A percentile compares a stretch with the other conserved stretches of the same genome.
These are phyloP conservation scores for Leptestheria dahalacensis DNA, from an alignment of 1,140 invertebrate species.

Conservation along the genomic window DNA sequence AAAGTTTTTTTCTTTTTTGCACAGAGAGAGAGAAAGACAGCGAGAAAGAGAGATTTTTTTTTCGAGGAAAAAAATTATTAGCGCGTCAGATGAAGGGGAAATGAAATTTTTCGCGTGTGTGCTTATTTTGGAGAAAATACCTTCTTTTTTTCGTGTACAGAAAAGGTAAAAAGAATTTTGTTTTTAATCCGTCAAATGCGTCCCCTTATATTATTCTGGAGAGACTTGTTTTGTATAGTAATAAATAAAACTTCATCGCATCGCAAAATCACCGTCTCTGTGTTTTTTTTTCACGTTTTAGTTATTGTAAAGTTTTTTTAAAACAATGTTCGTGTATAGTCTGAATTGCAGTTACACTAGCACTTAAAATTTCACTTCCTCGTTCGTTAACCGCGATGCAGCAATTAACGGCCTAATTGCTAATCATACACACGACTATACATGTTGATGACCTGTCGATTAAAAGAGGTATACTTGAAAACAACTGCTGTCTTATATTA, in stretches of 20 bases:
- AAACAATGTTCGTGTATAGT: no score
- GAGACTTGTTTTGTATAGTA: conserved; percentile 17
- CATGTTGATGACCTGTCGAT: no score
- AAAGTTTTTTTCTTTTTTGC: neutral
- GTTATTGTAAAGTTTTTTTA: no score
- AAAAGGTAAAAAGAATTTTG: neutral
- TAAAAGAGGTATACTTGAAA: no score
- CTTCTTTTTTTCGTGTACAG: neutral
- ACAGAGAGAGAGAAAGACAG: no score
- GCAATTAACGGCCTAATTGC: no score
- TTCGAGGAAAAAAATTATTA: conserved; percentile 4
- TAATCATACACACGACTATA: no score
- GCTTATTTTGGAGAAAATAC: conserved; percentile 3
- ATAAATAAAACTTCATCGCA: conserved; percentile 16
- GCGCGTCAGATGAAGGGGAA: neutral
- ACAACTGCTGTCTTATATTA: no score
- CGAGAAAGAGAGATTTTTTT: neutral
- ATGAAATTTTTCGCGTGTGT: neutral
- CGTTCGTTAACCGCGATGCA: no score
- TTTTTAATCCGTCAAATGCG: neutral
- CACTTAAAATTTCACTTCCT: no score
- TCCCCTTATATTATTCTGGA: conserved; percentile 10
- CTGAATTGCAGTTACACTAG: no score
- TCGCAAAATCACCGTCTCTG: conserved; percentile 5
- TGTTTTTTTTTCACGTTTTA: neutral